Percentiles rank a stretch among this genome's conserved stretches.
Evolutionary conservation across 1,140 invertebrate species (phyloP).

Genomic region (Neocloeon triangulifer): DNA sequence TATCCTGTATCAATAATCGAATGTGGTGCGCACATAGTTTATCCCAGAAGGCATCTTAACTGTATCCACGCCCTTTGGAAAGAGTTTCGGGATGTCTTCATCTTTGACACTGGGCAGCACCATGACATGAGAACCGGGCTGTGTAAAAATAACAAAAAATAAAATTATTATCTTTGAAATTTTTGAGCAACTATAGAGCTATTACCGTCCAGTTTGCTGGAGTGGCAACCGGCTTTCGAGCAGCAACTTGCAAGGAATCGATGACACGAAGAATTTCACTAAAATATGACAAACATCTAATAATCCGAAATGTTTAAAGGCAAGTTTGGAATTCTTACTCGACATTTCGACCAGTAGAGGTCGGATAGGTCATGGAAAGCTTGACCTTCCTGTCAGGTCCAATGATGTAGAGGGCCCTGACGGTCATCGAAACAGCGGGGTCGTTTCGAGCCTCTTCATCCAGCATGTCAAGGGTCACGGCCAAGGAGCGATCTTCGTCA

Average conservation of each 20-base stretch:
- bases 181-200: no score
- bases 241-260: slow-evolving; percentile 69
- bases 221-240: slow-evolving; percentile 50
- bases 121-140: slow-evolving; percentile 64
- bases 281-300: slow-evolving; percentile 4
- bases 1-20: slow-evolving; percentile 35
- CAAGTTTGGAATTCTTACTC: slow-evolving; percentile 34
- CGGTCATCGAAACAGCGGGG: slow-evolving; percentile 48
- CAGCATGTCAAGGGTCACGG: slow-evolving; percentile 63
- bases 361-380: slow-evolving; percentile 72
- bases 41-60: slow-evolving; percentile 56
- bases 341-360: slow-evolving; percentile 77
- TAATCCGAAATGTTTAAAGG: not conserved
- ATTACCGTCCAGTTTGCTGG: slow-evolving; percentile 71
- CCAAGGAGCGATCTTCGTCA: slow-evolving; percentile 52
- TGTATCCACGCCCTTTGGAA: slow-evolving; percentile 44
- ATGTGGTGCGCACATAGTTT: slow-evolving; percentile 54
- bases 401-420: slow-evolving; percentile 68
- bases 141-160: slow-evolving; percentile 10
- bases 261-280: slow-evolving; percentile 70
- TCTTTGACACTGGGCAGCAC: slow-evolving; percentile 48
- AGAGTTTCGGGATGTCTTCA: slow-evolving; percentile 42
- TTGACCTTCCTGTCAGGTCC: slow-evolving; percentile 68
- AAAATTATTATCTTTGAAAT: slow-evolving; percentile 4
- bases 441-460: slow-evolving; percentile 55